Evolutionary conservation across 2,888 invertebrate genomes (phyloP), one percentile per base, ranked within the genome.

Genomic region (Sabatieria punctata): DNA sequence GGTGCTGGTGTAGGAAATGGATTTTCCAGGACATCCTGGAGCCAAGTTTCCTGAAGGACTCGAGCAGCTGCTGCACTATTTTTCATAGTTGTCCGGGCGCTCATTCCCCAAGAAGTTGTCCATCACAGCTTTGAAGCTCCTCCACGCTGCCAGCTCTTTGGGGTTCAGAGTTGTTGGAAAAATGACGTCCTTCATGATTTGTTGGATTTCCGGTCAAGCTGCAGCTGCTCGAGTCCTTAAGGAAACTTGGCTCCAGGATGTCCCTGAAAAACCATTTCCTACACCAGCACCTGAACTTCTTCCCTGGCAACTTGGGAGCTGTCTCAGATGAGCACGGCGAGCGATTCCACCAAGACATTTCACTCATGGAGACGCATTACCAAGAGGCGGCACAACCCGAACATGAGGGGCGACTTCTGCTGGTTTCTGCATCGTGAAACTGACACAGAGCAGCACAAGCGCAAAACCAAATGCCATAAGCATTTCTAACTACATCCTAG

Each of bases 301-400:
- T 67, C 54, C 61, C 63, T 15, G 54, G 60, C 53, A 67, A 66
- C 55, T 52, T 60, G 37, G 63, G 60, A 43, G 58, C 51, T 46
- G 52, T 57, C 25, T 63, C 61, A 49, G 63, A 64, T 46, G 61
- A 65, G 47, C 65, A 65, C 27, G 59, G 61, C 24, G 63, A 65
- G 55, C 50, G 64, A 22, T 67, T 66, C 47, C 65, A 66, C 51
- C 64, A 64, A 48, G 64, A 65, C 45, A 57, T 64, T 27, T 54
- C 51, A 33, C 51, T 51, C 19, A 61, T 63, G 52, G 63, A 65
- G 51, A 51, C 52, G 27, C 52, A 59, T 11, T 63, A 64, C 50
- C 61, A 65, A 53, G 60, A n/a, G 60, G 30, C 51, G 48, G 45
- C 59, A 57, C 56, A 53, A 56, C 51, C 38, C 49, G 27, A 52